Base-by-base conservation (phyloP, 2,797 vertebrate species). In the Sebastiscus albofasciatus region DNA sequence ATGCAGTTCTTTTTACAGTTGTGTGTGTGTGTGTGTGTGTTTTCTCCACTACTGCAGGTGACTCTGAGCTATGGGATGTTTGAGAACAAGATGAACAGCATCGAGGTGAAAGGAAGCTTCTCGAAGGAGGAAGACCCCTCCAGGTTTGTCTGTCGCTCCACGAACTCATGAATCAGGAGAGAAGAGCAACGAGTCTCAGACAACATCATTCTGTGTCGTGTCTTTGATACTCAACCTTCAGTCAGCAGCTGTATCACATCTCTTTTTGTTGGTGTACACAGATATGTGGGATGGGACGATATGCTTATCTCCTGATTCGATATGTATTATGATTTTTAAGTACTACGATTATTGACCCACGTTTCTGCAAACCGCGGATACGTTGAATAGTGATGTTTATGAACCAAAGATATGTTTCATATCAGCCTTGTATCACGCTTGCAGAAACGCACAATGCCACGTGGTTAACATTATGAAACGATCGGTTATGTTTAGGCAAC, bases 31-130 rank as follows among this genome's bases (percentile, higher is more conserved):
- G 26, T 67, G 7, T 55, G 26, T 67, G 24, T 72, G 49, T 70
- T 62, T 18, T 31, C 27, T 58, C 11, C 34, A 42, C 84, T 90
- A 42, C 84, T 90, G 29, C 89, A 99, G 97, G 97, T 98, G 81
- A 98, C 98, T 3, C 96, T 99, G 86, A 98, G 97, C 78, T 98
- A 98, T 0, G 97, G 97, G 24, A 86, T 96, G 86, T 96, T 99
- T 86, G 97, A 98, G 87, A 95, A 97, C 87, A 98, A 97, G 76
- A 95, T 97, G 88, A 99, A 98, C 52, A 95, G 96, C 76, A 95
- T 99, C 27, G 92, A 96, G 69, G 91, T 98, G 58, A 95, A 89
- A 0, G 97, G 97, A 49, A 92, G 95, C 31, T 97, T 98, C 91
- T 95, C 96, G 0, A 90, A 83, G 0, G 90, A 96, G 22, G 95